These are phyloP conservation scores for Melanotaenia trifasciata DNA, from an alignment of 2,797 vertebrate genomes.

Conservation along the genomic window DNA sequence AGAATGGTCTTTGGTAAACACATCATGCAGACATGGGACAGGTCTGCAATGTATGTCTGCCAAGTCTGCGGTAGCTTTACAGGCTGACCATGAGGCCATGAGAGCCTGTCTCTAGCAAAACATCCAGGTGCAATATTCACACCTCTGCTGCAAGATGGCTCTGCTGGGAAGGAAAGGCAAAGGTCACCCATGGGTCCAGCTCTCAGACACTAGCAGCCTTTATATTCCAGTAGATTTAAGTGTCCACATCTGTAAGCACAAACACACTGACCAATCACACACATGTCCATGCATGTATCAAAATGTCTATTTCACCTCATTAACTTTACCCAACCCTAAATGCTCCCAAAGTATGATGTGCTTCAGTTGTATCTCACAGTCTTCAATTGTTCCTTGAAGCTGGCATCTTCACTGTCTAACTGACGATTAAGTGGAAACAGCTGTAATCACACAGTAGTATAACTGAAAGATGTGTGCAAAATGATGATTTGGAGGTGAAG, in stretches of 20 bases:
- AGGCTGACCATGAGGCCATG: conserved; percentile 73
- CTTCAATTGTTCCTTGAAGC: conserved; percentile 52
- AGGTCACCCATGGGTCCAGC: conserved; percentile 65
- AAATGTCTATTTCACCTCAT: conserved; percentile 44
- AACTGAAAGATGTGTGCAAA: conserved; percentile 30
- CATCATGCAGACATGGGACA: conserved; percentile 37
- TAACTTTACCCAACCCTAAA: conserved; percentile 41
- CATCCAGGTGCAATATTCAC: conserved; percentile 84
- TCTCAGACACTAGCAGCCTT: conserved; percentile 73
- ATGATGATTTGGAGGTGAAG: conserved; percentile 15
- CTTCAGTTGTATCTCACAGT: conserved; percentile 41
- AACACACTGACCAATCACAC: conserved; percentile 16
- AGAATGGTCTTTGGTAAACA: conserved; percentile 67
- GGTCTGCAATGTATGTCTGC: conserved; percentile 32
- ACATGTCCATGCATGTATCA: conserved; percentile 53
- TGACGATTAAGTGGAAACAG: conserved; percentile 22
- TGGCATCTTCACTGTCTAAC: conserved; percentile 27
- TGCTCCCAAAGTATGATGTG: conserved; percentile 26
- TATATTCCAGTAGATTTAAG: conserved; percentile 60
- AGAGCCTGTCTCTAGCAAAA: conserved; percentile 74
- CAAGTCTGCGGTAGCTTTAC: conserved; percentile 65
- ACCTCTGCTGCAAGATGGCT: conserved; percentile 67
- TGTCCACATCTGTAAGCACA: conserved; percentile 49
- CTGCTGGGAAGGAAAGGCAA: conserved; percentile 71
- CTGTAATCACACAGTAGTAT: conserved; percentile 47